Base-by-base conservation (phyloP, 2,797 vertebrate genomes). In the Coracias cyanogaster region DNA sequence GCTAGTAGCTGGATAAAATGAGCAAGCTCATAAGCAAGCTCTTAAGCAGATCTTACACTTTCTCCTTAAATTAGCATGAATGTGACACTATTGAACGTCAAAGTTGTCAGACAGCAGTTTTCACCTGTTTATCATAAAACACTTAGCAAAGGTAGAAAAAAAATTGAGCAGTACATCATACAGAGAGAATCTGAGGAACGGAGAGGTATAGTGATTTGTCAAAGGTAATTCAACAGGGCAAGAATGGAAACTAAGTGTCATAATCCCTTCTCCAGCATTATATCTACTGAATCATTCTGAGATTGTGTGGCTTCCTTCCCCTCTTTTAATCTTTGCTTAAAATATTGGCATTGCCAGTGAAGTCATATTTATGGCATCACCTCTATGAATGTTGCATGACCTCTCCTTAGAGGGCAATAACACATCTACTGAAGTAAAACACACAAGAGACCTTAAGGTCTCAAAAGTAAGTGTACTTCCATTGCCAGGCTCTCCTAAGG, bases 331-430 rank as follows among this genome's bases (percentile, higher is more conserved):
- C 7, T 22, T 73, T 65, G 20, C 43, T 55, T 81, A 77, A 65
- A 15, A 74, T 55, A 45, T 85, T 6, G 4, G 43, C 39, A 45
- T 78, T 78, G 15, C 4, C 69, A 67, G 22, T 60, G 45, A 81
- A 57, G 9, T 28, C 0, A 0, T 20, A 31, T 24, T 60, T 46
- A 46, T 37, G 49, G 33, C 6, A 62, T 7, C 28, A 52, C 10
- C 7, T 58, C 37, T 12, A 14, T 12, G 18, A 84, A 37, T 5
- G 4, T 15, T 29, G 5, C 3, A 15, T 35, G 37, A 49, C 14
- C 26, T 70, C 19, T 92, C 45, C 28, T 45, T 21, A 58, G 20
- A 79, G 41, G 35, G 12, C 28, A 89, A 15, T 22, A 84, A 46
- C 41, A 24, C 7, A 22, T 54, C 51, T 67, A 29, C 24, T 25